Base-by-base conservation (phyloP, 2,888 invertebrate species). In the Osedax fenrisi region DNA sequence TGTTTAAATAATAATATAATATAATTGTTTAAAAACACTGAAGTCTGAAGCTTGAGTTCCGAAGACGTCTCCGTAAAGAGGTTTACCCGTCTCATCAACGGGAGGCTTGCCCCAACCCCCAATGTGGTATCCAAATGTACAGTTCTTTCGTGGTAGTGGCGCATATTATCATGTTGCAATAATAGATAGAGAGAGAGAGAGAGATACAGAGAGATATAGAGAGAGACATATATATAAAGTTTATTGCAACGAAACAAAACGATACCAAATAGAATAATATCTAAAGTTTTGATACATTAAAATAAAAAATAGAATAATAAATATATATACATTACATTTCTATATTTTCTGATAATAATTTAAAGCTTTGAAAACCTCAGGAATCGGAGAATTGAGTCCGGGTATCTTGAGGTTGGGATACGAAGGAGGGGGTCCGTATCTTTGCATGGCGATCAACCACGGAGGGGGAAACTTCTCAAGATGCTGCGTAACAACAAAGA, bases 81-180 rank as follows among this genome's bases (percentile, higher is more conserved):
- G 98, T 84, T 94, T 91, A 56, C 98, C 98, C 77, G 90, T 90
- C 85, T 97, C 97, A 85, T 98, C 98, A 0, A 98, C 98, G 0
- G 98, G 98, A 13, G 98, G 98, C 84, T 98, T 98, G 76, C 98
- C 97, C 97, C 97, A 98, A 26, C 97, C 97, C 59, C 84, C 98
- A 0, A 97, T 96, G 86, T 98, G 97, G 85, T 98, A 98, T 22
- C 98, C 98, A 85, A 98, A 98, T 0, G 94, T 91, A 82, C 96
- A 97, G 1, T 90, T 82, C 80, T 87, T 78, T n/a, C 78, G 41
- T 10, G 41, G 41, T n/a, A n/a, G n/a, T n/a, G n/a, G n/a, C n/a
- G n/a, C n/a, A n/a, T n/a, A n/a, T n/a, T n/a, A n/a, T n/a, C n/a
- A n/a, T n/a, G n/a, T n/a, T n/a, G n/a, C n/a, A n/a, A n/a, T n/a